A percentile compares a stretch with the other conserved stretches of the same genome.
Evolutionary conservation across 1,140 invertebrate genomes (phyloP).

Genomic region (Nymphalis io): DNA sequence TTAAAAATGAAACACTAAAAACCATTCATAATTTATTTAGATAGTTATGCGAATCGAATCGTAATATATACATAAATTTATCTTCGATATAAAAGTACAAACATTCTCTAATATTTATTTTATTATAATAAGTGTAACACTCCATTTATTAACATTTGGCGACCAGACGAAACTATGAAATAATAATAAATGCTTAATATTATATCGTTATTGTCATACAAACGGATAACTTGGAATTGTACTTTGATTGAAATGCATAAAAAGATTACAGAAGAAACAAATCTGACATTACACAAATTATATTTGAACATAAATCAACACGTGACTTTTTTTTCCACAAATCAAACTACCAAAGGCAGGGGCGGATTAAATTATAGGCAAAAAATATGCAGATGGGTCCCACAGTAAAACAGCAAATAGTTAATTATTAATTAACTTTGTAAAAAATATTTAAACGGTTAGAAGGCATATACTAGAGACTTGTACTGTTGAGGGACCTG

Average conservation of each 20-base stretch:
- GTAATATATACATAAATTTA: conserved; percentile 55
- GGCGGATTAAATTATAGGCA: too few relatives aligned
- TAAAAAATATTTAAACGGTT: too few relatives aligned
- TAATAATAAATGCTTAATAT: conserved; percentile 41
- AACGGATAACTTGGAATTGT: conserved; percentile 33
- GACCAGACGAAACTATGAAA: conserved; percentile 30
- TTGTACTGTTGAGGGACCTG: too few relatives aligned
- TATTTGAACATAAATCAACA: not conserved
- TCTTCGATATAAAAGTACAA: conserved; percentile 77
- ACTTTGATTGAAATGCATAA: conserved; percentile 34
- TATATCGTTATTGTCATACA: conserved; percentile 40
- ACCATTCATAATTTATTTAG: conserved; percentile 71
- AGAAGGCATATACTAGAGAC: too few relatives aligned
- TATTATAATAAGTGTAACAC: conserved; percentile 42
- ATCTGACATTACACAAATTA: not conserved
- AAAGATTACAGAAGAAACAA: not conserved
- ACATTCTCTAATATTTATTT: conserved; percentile 49
- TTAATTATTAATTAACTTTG: too few relatives aligned
- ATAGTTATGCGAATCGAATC: conserved; percentile 60
- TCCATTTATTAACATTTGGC: conserved; percentile 38
- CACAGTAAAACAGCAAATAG: too few relatives aligned
- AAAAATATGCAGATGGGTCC: too few relatives aligned
- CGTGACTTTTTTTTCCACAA: too few relatives aligned
- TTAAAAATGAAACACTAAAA: conserved; percentile 52
- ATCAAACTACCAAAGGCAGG: too few relatives aligned